These are phyloP conservation scores for Listrodromus nycthemerus DNA, from an alignment of 2,888 invertebrate species.

Conservation along the genomic window DNA sequence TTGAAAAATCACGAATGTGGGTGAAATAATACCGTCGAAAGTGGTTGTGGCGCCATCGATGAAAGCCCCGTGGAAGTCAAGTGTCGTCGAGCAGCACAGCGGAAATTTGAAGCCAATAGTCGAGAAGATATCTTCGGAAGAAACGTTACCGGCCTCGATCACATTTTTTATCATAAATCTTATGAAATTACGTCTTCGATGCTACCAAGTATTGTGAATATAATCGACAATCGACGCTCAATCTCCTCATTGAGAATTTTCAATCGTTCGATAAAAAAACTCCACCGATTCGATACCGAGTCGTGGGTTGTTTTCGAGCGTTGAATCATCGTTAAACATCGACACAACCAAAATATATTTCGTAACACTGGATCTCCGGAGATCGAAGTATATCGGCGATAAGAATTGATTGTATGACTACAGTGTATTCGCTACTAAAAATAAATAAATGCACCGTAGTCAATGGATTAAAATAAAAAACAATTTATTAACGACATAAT, in stretches of 20 bases:
- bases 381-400: not conserved
- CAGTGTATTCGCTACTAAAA: not conserved
- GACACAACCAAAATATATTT: too few relatives aligned
- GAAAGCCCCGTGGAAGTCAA: not conserved
- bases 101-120: not conserved
- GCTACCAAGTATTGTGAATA: not conserved
- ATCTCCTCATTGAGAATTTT: not conserved
- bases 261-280: too few relatives aligned
- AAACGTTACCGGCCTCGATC: constrained; percentile 37
- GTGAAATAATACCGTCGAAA: not conserved
- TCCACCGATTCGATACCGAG: too few relatives aligned
- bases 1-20: too few relatives aligned
- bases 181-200: not conserved
- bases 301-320: too few relatives aligned
- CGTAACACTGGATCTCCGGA: not conserved
- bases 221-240: constrained; percentile 15
- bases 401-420: not conserved
- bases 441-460: constrained; percentile 32
- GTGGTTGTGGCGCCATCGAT: constrained; percentile 46
- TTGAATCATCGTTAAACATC: too few relatives aligned
- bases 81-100: not conserved
- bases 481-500: constrained; percentile 83
- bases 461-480: constrained; percentile 79
- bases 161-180: not conserved
- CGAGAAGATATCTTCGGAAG: constrained; percentile 8